Evolutionary conservation across 2,797 vertebrate species (phyloP), one percentile per base, ranked within the genome.

Genomic region (Cyclura pinguis): DNA sequence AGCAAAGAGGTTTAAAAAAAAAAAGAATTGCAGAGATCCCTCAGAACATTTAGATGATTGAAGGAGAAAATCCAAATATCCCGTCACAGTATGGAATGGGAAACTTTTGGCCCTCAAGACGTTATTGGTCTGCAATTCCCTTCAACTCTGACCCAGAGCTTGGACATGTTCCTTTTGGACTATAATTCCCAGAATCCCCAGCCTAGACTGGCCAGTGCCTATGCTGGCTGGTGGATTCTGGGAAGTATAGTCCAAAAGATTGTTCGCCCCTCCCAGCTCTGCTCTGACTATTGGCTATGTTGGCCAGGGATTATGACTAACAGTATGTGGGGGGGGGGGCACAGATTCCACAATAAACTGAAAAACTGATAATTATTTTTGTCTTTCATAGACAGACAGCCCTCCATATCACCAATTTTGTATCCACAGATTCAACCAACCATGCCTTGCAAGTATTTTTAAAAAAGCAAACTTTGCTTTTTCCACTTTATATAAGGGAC

Each of bases 1-100:
- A 89, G 80, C 85, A 94, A 92, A 42, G 77, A 64, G 8, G 8
- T 13, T 18, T 14, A 16, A n/a, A 35, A 91, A 92, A 92, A 90
- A 92, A 87, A 47, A 47, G 42, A 47, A 47, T 47, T 94, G 91
- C n/a, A 88, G 3, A 83, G 24, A 83, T 29, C 12, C n/a, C 22
- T 24, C 62, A 38, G 9, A 32, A 42, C 42, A 88, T 69, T 67
- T 64, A 67, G 76, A 72, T n/a, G 42, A 38, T 22, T 55, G 84
- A 22, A 32, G 29, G 2, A 67, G 29, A 69, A n/a, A 62, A 50
- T 64, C 7, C 38, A 78, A 50, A n/a, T 6, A 6, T 27, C 14
- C 24, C 77, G 24, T 22, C 38, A 52, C 73, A 76, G 20, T 38
- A 22, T 16, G 6, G 9, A 12, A 13, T 80, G 3, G 8, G 13